Base-by-base conservation (phyloP, 2,113 vertebrate species). In the Nycticryphes semicollaris region DNA sequence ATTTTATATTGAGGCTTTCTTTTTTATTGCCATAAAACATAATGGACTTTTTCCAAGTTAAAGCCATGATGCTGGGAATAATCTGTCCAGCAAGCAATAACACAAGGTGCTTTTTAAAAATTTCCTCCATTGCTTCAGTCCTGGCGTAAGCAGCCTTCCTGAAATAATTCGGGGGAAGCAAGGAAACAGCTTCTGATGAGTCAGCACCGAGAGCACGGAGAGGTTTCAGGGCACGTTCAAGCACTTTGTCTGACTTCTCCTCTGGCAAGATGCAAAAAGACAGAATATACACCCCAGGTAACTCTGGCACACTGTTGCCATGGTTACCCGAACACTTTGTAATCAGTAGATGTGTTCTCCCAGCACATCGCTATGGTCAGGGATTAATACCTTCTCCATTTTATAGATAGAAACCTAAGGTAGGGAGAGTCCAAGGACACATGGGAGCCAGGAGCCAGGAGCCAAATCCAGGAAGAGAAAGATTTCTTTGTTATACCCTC, bases 21-120 rank as follows among this genome's bases (percentile, higher is more conserved):
- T 73, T 33, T 95, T 95, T 87, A 88, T 88, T 93, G 83, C 94
- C 59, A 28, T 93, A 92, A 87, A 95, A 30, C 54, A 37, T 69
- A 90, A 79, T 66, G 94, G 96, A 83, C 81, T 94, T 50, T 90
- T 94, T 96, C 95, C 90, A 96, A 93, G 86, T 41, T 37, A 70
- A n/a, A 47, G 68, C 75, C 0, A 2, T 48, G 93, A 22, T 39
- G 53, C 39, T 86, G 80, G 68, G 62, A 79, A 82, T 92, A 84
- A 95, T 76, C 73, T 87, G 80, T 25, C 72, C 87, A 93, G 81
- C 72, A 57, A 92, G 90, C 76, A 96, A 91, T 96, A 96, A 93
- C 74, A 50, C 78, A 91, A 96, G 86, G 91, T 80, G 87, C n/a
- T 87, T 91, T 92, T 79, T 25, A 88, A 93, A 82, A 69, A 69